These are phyloP conservation scores for Drosophila chauvacae DNA, from an alignment of 1,140 invertebrate genomes.

Conservation along the genomic window DNA sequence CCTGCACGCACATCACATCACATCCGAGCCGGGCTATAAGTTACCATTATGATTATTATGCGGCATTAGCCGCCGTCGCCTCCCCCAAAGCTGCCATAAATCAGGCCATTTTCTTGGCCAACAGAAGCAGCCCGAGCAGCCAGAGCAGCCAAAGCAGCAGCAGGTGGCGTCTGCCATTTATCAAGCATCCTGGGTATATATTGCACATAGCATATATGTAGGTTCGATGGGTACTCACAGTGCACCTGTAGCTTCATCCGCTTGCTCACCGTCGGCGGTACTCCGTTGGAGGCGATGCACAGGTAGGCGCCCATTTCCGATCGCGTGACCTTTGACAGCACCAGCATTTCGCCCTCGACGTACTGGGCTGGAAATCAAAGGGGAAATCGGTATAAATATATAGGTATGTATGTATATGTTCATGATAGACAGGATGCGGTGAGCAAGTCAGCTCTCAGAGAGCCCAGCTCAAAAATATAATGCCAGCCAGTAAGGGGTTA, in stretches of 20 bases:
- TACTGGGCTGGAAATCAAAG: conserved; percentile 85
- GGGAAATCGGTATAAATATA: neutral
- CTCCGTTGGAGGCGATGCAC: conserved; percentile 92
- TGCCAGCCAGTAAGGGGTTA: neutral
- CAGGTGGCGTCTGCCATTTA: conserved; percentile 43
- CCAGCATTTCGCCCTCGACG: conserved; percentile 91
- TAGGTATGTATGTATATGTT: neutral
- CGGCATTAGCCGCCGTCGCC: conserved; percentile 33
- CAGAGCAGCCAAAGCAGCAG: conserved; percentile 27
- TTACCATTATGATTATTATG: conserved; percentile 73
- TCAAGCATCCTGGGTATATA: conserved; percentile 23
- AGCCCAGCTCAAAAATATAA: neutral
- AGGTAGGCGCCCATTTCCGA: conserved; percentile 94
- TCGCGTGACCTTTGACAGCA: conserved; percentile 91
- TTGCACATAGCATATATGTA: neutral
- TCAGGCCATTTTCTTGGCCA: conserved; percentile 61
- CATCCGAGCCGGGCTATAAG: conserved; percentile 45
- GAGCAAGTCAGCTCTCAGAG: neutral
- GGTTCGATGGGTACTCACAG: conserved; percentile 89
- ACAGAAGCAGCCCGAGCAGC: conserved; percentile 31
- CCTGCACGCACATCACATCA: conserved; percentile 48
- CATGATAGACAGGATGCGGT: conserved; percentile 35
- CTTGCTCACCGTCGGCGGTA: conserved; percentile 92
- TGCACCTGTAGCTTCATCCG: conserved; percentile 93
- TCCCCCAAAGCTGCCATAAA: conserved; percentile 43